Conservation (phyloP, 2,888 invertebrate species). For the Scrobipalpa costella region DNA sequence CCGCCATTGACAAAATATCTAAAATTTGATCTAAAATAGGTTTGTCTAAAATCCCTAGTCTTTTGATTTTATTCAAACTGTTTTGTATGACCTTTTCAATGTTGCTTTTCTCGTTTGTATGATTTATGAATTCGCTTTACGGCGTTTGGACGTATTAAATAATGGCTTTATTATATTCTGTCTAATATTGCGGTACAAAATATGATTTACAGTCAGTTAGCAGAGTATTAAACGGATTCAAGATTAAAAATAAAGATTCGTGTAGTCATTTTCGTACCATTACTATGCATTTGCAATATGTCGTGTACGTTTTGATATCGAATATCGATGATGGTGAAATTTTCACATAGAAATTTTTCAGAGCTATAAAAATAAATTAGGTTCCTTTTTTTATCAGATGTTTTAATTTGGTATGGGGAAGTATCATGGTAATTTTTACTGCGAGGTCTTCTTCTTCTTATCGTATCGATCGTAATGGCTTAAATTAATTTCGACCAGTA, state of each 20-base stretch:
- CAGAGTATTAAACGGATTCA: slow-evolving; percentile 7
- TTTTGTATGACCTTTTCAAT: slow-evolving; percentile 16
- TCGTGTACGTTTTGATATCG: background rate
- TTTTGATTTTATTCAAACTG: slow-evolving; percentile 8
- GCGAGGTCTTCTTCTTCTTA: too few relatives aligned
- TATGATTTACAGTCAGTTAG: slow-evolving; percentile 3
- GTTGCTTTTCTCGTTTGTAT: slow-evolving; percentile 1
- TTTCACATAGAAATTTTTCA: too few relatives aligned
- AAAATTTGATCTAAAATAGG: too few relatives aligned
- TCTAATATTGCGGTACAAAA: background rate
- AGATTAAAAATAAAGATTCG: slow-evolving; percentile 9
- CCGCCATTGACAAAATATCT: too few relatives aligned
- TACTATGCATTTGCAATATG: too few relatives aligned
- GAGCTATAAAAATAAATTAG: too few relatives aligned
- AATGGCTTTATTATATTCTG: slow-evolving; percentile 1
- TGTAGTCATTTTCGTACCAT: background rate
- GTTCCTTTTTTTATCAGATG: too few relatives aligned
- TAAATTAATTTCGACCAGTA: too few relatives aligned
- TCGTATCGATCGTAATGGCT: too few relatives aligned
- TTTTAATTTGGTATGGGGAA: too few relatives aligned
- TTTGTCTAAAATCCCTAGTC: too few relatives aligned
- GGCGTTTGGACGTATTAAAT: background rate
- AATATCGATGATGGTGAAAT: background rate
- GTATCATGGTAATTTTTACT: too few relatives aligned
- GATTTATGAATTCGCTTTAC: slow-evolving; percentile 12